Evolutionary conservation across 1,140 invertebrate species (phyloP).

Genomic region (Schlechtendalia chinensis): DNA sequence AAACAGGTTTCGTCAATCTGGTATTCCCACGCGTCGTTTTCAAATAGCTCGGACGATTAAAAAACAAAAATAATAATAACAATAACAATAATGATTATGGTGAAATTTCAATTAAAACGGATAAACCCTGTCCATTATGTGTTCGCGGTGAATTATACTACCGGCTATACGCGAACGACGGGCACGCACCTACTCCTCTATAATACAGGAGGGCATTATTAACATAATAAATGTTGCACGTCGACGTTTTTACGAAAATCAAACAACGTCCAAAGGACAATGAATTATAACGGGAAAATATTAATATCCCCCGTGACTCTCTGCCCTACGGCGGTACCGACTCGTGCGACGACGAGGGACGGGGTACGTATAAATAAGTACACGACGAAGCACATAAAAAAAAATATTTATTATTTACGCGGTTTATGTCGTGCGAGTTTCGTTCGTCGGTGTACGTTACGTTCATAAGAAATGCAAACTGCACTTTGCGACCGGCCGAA

Average conservation of each 20-base stretch:
- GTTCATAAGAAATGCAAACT: conserved; percentile 44
- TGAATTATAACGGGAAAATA: conserved; percentile 4
- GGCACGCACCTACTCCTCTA: not conserved
- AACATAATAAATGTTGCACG: not conserved
- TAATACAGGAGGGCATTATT: not conserved
- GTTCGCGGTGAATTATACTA: conserved; percentile 1
- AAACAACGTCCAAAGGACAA: not conserved
- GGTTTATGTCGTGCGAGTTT: conserved; percentile 17
- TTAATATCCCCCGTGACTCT: conserved; percentile 12
- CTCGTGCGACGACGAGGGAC: not conserved
- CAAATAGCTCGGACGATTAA: conserved; percentile 7
- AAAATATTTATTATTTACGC: conserved; percentile 41
- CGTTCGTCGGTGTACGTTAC: conserved; percentile 11
- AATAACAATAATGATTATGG: not conserved
- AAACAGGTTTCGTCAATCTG: conserved; percentile 30
- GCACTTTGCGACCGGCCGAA: conserved; percentile 30
- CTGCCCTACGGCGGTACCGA: too few species aligned
- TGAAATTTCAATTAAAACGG: conserved; percentile 22
- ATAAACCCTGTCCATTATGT: too few species aligned
- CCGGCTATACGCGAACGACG: too few species aligned
- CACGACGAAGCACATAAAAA: conserved; percentile 32
- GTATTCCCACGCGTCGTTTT: conserved; percentile 25
- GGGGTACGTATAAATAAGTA: not conserved
- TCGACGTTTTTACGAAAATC: conserved; percentile 1
- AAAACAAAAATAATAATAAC: not conserved